phyloP scores from a whole-genome alignment of 2,113 vertebrate species.

The Chitala chitala region DNA sequence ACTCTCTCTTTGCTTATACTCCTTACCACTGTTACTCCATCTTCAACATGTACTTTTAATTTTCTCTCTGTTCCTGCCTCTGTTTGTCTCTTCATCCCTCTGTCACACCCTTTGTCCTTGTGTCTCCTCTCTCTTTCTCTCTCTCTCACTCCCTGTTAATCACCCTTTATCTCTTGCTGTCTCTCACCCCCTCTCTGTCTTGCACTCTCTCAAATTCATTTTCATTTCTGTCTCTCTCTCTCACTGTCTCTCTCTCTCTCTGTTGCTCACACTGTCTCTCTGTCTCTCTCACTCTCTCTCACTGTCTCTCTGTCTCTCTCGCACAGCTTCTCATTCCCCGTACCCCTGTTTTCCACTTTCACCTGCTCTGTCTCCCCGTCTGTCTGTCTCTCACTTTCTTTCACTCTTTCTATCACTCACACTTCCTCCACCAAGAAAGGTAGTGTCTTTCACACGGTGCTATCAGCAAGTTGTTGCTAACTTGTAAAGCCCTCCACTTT shows the following conservation, averaged over 20 bases:
- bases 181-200: too few species aligned
- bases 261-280: constrained; percentile 13
- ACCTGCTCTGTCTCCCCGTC: background rate
- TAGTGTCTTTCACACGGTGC: background rate
- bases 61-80: constrained; percentile 4
- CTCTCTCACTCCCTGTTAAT: background rate
- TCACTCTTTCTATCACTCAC: too few species aligned
- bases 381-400: background rate
- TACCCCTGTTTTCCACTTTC: constrained; percentile 24
- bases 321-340: constrained; percentile 43
- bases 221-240: constrained; percentile 10
- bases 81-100: constrained; percentile 5
- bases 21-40: constrained; percentile 37
- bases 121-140: constrained; percentile 40
- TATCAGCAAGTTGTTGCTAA: background rate
- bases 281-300: constrained; percentile 34
- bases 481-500: constrained; percentile 16
- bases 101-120: background rate
- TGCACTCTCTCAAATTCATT: constrained; percentile 15
- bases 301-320: constrained; percentile 20
- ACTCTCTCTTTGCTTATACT: constrained; percentile 32
- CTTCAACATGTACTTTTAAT: constrained; percentile 13
- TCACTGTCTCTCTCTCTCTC: background rate
- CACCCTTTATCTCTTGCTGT: too few species aligned
- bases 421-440: constrained; percentile 9